Percentiles rank a stretch among this genome's conserved stretches.
Conservation (phyloP, 2,888 invertebrate genomes). For the Mesorhabditis spiculigera region DNA sequence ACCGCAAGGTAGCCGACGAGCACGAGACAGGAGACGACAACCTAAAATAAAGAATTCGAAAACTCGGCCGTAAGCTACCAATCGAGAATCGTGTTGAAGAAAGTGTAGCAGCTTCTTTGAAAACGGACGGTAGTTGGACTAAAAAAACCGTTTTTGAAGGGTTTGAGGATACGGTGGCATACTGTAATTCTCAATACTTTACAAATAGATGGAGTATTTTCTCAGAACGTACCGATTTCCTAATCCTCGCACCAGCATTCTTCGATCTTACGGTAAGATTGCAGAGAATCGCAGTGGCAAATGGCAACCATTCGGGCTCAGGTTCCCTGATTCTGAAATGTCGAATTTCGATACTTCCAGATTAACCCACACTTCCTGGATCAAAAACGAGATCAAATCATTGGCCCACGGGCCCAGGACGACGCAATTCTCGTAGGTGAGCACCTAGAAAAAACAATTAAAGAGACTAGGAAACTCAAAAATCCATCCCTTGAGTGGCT, state of each 20-base stretch:
- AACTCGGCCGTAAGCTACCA: conserved; percentile 19
- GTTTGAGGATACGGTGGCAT: no score
- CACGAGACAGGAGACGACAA: conserved; percentile 50
- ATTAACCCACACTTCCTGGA: conserved; percentile 39
- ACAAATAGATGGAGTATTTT: no score
- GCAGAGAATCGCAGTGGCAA: conserved; percentile 50
- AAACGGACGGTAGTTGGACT: conserved; percentile 40
- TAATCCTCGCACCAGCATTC: conserved; percentile 35
- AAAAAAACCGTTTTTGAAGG: not conserved
- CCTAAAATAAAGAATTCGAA: no score
- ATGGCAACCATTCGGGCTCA: conserved; percentile 49
- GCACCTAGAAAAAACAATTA: conserved; percentile 19
- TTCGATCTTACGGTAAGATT: conserved; percentile 50
- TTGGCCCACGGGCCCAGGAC: conserved; percentile 43
- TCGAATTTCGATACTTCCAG: no score
- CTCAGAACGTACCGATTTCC: conserved; percentile 30
- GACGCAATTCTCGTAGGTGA: conserved; percentile 44
- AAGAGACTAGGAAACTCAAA: not conserved
- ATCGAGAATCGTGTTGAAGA: conserved; percentile 38
- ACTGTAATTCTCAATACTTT: no score
- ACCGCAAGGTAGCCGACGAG: conserved; percentile 49
- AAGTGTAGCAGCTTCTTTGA: conserved; percentile 37
- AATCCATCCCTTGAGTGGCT: not conserved
- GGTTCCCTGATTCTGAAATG: conserved; percentile 22
- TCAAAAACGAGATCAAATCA: conserved; percentile 39